Evolutionary conservation across 30 jellyfish, hydroid and myxozoan genomes (phyloP), one percentile per base, ranked within the genome.

Genomic region (Pelagia noctiluca): DNA sequence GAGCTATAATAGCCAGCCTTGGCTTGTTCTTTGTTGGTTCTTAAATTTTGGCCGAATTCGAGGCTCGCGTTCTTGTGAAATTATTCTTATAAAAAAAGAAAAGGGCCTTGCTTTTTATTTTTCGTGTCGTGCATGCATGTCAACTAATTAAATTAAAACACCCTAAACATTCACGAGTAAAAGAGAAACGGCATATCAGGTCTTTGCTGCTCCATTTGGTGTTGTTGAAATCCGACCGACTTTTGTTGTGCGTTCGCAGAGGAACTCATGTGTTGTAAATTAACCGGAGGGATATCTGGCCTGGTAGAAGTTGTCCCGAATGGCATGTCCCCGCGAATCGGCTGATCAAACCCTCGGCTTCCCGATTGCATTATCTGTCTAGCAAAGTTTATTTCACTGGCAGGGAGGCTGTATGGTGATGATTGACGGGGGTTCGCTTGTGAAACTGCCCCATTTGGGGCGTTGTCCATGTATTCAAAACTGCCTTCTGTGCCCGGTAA

Each of bases 181-280:
- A 54, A 86, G 13, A 79, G 86, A 57, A 71, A 86, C 73, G 68
- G 96, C 75, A 86, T 75, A 38, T 86, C 96, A 13, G 83, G 80
- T 50, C 96, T 76, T 65, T 75, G 90, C 33, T 46, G 80, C 37
- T 36, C 46, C 84, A 57, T 3, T 31, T 66, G 79, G 64, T 69
- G 89, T 53, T 75, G 89, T 64, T 85, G 95, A 42, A 32, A 63
- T 13, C 50, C 42, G 10, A 67, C 49, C 19, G 62, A 12, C 50
- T 82, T 82, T 16, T 63, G 87, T 75, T 68, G 92, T n/a, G 71
- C 75, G 33, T 28, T 67, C 46, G 42, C 62, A 3, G 78, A 29
- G 36, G 78, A 32, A 24, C 63, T 54, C 72, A 52, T 23, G 12
- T 50, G 79, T 67, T 82, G 92, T 21, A 83, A 25, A 53, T 35